Evolutionary conservation across 2,113 vertebrate species (phyloP).

Genomic region (Halichoerus grypus): DNA sequence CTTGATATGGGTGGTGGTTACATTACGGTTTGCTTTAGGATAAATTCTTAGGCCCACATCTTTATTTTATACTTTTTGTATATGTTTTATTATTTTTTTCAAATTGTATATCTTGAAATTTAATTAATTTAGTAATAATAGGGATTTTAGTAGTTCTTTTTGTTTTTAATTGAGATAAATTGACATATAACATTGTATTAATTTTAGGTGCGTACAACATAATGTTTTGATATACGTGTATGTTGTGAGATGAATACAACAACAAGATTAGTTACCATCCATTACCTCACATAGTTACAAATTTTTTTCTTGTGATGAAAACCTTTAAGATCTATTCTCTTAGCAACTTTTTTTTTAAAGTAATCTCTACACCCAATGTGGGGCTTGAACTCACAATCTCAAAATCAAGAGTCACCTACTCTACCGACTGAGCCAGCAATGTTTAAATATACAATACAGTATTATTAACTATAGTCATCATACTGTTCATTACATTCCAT

Average conservation of each 20-base stretch:
- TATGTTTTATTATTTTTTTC: background rate
- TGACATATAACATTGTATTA: background rate
- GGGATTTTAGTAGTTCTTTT: background rate
- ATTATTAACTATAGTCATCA: background rate
- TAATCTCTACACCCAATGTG: background rate
- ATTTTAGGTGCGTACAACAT: background rate
- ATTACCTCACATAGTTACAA: background rate
- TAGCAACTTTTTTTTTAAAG: background rate
- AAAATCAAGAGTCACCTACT: background rate
- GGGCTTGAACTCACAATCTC: background rate
- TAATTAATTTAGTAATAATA: background rate
- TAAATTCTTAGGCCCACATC: background rate
- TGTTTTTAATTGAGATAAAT: background rate
- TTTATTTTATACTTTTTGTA: background rate
- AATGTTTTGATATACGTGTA: background rate
- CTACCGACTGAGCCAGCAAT: background rate
- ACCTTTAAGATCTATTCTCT: background rate
- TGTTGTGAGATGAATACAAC: background rate
- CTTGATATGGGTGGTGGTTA: background rate
- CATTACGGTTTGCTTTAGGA: background rate
- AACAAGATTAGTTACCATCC: background rate
- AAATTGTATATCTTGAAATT: background rate
- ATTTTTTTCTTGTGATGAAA: conserved; percentile 18
- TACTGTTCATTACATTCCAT: background rate
- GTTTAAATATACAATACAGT: background rate